Base-by-base conservation (phyloP, 2,113 vertebrate species). In the Lates calcarifer region DNA sequence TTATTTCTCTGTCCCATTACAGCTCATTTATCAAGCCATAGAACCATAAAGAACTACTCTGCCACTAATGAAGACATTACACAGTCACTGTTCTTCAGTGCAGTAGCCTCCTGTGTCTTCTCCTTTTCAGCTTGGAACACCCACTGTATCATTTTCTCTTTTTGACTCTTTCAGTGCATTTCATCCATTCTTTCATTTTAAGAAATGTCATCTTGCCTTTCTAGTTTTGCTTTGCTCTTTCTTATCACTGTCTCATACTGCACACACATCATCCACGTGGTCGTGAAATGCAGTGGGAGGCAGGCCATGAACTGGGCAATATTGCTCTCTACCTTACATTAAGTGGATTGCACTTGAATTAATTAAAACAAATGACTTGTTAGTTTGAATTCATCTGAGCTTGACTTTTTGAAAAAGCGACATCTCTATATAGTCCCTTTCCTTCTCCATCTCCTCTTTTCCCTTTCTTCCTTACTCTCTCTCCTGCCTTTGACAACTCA, bases 11-110 rank as follows among this genome's bases (percentile, higher is more conserved):
- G 29, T 80, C 64, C 64, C 31, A 86, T 77, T 58, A 57, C 28
- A 81, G 70, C 70, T 89, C 43, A 86, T 89, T 79, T 79, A 76
- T 79, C 74, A 86, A 71, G 20, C 43, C 57, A 76, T 73, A 73
- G 76, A 79, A 66, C 56, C 67, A 82, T 79, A 69, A 82, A 81
- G 58, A 66, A 69, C 61, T 73, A 71, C 58, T 66, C 28, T 84
- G 64, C n/a, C 51, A 29, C 41, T 83, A 72, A 77, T 79, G 57
- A 74, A 81, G 75, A 84, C 84, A 81, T 84, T 72, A 51, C 24
- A 61, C 20, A 73, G 55, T 79, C 64, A 24, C 62, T 82, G 55
- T 26, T 79, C 62, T 57, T 41, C 69, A 39, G 56, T 60, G 18
- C 37, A 63, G 20, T 3, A n/a, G 26, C 64, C 45, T 68, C 47